Conservation (phyloP, 2,888 invertebrate genomes). For the Panopea generosa region DNA sequence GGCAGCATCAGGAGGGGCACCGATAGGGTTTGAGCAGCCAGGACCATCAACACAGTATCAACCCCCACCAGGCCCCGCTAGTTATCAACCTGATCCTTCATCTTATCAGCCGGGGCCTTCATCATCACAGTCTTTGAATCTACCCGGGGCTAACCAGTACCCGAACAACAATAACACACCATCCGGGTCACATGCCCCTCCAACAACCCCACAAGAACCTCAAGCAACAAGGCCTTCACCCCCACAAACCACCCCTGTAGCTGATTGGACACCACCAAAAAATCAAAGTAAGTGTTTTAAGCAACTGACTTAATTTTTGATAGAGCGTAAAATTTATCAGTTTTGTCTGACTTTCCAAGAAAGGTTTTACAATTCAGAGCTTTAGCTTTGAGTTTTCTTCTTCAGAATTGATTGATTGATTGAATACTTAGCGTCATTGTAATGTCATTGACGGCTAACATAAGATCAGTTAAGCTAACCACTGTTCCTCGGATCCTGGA, state of each 20-base stretch:
- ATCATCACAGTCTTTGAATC: slow-evolving; percentile 54
- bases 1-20: slow-evolving; percentile 21
- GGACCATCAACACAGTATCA: slow-evolving; percentile 12
- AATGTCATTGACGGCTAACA: too few species aligned
- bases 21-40: slow-evolving; percentile 61
- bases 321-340: too few species aligned
- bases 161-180: slow-evolving; percentile 42
- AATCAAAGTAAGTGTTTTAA: slow-evolving; percentile 68
- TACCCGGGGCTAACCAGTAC: slow-evolving; percentile 32
- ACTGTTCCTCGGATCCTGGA: too few species aligned
- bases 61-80: slow-evolving; percentile 31
- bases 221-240: slow-evolving; percentile 39
- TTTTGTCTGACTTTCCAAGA: too few species aligned
- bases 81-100: slow-evolving; percentile 47
- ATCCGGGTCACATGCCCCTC: slow-evolving; percentile 70
- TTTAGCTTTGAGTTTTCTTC: too few species aligned
- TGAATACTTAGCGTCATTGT: too few species aligned
- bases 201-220: slow-evolving; percentile 70
- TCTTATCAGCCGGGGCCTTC: slow-evolving; percentile 63
- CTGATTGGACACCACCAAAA: slow-evolving; percentile 73
- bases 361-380: too few species aligned
- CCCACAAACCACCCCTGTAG: slow-evolving; percentile 2
- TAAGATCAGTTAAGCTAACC: too few species aligned
- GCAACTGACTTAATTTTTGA: too few species aligned
- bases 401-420: too few species aligned